These are phyloP conservation scores for Folsomia candida DNA, from an alignment of 2,888 invertebrate species.

Conservation along the genomic window DNA sequence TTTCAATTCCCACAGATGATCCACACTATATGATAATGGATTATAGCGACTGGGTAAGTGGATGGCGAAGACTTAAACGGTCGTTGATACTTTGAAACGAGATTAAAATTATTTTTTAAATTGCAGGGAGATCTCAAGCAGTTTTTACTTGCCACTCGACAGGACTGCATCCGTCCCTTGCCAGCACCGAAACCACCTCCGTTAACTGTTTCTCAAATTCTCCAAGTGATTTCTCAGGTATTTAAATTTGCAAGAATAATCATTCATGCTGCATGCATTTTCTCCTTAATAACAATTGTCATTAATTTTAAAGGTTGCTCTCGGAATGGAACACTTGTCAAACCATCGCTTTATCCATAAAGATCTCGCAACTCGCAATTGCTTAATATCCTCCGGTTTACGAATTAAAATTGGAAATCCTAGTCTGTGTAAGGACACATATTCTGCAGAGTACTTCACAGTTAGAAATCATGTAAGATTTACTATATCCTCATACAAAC, in stretches of 20 bases:
- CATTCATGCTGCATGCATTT: too few relatives aligned
- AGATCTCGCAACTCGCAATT: slow-evolving; percentile 88
- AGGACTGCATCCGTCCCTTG: slow-evolving; percentile 50
- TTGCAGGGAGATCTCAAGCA: slow-evolving; percentile 86
- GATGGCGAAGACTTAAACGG: background rate
- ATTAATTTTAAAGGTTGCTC: slow-evolving; percentile 67
- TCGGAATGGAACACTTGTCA: slow-evolving; percentile 76
- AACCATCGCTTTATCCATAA: slow-evolving; percentile 77
- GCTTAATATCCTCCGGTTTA: slow-evolving; percentile 76
- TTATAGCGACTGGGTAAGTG: slow-evolving; percentile 84
- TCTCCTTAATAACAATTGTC: too few relatives aligned
- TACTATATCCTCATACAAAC: too few relatives aligned
- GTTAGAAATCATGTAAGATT: slow-evolving; percentile 70
- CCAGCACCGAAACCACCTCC: slow-evolving; percentile 59
- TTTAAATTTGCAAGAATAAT: background rate
- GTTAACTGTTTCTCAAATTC: slow-evolving; percentile 67
- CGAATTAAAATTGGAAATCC: slow-evolving; percentile 79
- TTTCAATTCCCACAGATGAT: too few relatives aligned
- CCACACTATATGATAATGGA: slow-evolving; percentile 87
- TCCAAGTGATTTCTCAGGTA: slow-evolving; percentile 60
- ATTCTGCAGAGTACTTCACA: slow-evolving; percentile 85
- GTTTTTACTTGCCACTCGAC: slow-evolving; percentile 71
- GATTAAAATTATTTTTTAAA: background rate
- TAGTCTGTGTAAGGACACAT: slow-evolving; percentile 77
- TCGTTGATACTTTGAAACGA: background rate